These are phyloP conservation scores for Flabesymbios commensalis DNA, from an alignment of 2,888 invertebrate species.

Conservation along the genomic window DNA sequence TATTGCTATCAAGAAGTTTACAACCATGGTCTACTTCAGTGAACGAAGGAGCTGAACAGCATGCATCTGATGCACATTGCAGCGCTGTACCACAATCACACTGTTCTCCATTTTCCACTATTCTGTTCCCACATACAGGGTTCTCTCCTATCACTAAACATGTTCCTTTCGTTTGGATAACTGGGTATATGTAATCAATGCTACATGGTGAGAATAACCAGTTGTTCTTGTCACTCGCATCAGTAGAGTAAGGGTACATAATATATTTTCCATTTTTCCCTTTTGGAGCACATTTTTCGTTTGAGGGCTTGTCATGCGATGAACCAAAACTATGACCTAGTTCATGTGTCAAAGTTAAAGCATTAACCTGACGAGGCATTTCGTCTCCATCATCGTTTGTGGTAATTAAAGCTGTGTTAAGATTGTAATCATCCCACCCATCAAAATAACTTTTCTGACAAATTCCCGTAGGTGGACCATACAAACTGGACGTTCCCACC, in stretches of 20 bases:
- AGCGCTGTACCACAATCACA: slow-evolving; percentile 5
- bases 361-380: slow-evolving; percentile 35
- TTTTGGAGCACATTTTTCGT: slow-evolving; percentile 35
- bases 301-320: slow-evolving; percentile 38
- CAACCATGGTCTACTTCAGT: neutral
- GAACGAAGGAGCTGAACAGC: neutral
- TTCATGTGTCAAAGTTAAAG: slow-evolving; percentile 46
- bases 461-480: slow-evolving; percentile 44
- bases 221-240: slow-evolving; percentile 44
- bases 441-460: slow-evolving; percentile 39
- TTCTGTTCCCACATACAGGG: slow-evolving; percentile 42
- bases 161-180: slow-evolving; percentile 41
- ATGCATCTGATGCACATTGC: neutral
- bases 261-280: slow-evolving; percentile 42
- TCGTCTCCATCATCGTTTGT: slow-evolving; percentile 33
- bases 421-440: slow-evolving; percentile 29
- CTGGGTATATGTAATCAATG: slow-evolving; percentile 42
- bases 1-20: neutral
- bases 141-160: slow-evolving; percentile 36
- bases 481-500: slow-evolving; percentile 39
- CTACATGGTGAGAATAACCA: slow-evolving; percentile 48
- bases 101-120: slow-evolving; percentile 6
- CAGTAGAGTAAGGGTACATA: slow-evolving; percentile 43
- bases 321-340: slow-evolving; percentile 53
- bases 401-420: slow-evolving; percentile 45